phyloP scores from a whole-genome alignment of 2,888 invertebrate species.

The Lithophane socia region DNA sequence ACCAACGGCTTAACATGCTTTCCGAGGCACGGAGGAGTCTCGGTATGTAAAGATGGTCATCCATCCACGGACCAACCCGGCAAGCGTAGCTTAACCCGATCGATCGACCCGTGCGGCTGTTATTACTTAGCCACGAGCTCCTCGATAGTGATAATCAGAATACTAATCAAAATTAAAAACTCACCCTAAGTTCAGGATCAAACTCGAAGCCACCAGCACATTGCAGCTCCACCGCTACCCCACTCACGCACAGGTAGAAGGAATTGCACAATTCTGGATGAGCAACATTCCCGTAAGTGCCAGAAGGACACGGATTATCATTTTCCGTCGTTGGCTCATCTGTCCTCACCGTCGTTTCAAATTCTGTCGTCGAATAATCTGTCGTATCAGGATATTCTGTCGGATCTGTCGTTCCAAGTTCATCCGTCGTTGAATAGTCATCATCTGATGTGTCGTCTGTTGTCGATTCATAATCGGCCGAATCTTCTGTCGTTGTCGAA shows the following conservation, averaged over 20 bases:
- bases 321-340: conserved; percentile 40
- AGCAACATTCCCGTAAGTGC: conserved; percentile 67
- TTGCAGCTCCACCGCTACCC: conserved; percentile 63
- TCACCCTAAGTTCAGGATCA: conserved; percentile 59
- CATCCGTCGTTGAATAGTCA: not conserved
- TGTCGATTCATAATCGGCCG: not conserved
- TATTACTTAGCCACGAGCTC: no score
- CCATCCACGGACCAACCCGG: no score
- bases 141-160: no score
- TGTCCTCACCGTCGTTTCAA: conserved; percentile 18
- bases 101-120: no score
- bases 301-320: conserved; percentile 64
- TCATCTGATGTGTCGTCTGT: not conserved
- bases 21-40: no score
- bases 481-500: conserved; percentile 4
- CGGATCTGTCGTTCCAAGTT: not conserved
- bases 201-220: conserved; percentile 71
- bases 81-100: no score
- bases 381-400: not conserved
- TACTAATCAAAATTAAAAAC: conserved; percentile 17
- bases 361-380: conserved; percentile 14
- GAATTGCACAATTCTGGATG: conserved; percentile 71
- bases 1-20: no score
- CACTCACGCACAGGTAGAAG: conserved; percentile 72
- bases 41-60: no score